These are phyloP conservation scores for Chiloscyllium punctatum DNA, from an alignment of 2,797 vertebrate genomes.

Conservation along the genomic window DNA sequence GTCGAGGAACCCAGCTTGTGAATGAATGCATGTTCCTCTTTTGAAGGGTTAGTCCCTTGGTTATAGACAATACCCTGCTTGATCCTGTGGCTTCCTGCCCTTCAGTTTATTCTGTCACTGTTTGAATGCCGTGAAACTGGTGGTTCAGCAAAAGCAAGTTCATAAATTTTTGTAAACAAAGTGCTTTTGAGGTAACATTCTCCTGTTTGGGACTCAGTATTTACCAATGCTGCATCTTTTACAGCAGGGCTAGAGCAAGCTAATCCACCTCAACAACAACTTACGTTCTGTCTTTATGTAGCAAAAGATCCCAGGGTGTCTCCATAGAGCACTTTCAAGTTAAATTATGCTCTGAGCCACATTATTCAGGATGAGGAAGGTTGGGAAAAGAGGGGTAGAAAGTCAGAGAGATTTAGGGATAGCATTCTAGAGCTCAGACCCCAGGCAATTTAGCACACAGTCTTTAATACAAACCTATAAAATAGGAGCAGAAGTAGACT, in stretches of 20 bases:
- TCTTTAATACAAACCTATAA: no score
- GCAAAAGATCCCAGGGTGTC: neutral
- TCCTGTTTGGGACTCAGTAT: neutral
- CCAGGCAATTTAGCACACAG: no score
- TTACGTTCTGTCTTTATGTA: neutral
- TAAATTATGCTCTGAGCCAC: no score
- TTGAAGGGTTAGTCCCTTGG: neutral
- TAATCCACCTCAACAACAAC: neutral
- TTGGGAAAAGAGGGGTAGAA: no score
- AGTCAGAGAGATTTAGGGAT: no score
- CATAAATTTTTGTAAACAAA: neutral
- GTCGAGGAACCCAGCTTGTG: neutral
- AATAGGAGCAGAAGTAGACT: no score
- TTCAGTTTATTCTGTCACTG: neutral
- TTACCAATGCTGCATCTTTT: neutral
- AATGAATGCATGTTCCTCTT: neutral
- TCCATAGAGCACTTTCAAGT: neutral
- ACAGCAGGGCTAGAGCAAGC: neutral
- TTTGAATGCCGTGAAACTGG: neutral
- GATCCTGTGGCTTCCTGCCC: neutral
- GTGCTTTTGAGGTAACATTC: neutral
- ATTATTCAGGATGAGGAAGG: no score
- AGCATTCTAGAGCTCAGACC: no score
- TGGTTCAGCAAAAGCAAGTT: neutral
- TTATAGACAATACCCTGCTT: neutral